Evolutionary conservation across 1,140 invertebrate genomes (phyloP).

Genomic region (Papilio aristodemus): DNA sequence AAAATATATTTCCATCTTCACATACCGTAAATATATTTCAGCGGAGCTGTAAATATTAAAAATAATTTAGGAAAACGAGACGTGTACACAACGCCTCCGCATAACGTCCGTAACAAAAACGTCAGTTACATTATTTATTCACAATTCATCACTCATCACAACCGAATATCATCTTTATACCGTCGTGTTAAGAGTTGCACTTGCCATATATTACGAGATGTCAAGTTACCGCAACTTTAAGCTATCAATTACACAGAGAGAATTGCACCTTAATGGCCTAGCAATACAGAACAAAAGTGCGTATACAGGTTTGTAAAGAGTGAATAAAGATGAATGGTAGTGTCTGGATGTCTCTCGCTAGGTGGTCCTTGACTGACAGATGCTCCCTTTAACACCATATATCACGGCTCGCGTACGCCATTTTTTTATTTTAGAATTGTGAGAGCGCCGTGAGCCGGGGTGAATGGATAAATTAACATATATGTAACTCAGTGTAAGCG

Average conservation of each 20-base stretch:
- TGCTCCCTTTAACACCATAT: constrained; percentile 60
- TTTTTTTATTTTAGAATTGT: constrained; percentile 58
- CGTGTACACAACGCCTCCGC: constrained; percentile 33
- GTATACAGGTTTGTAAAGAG: constrained; percentile 35
- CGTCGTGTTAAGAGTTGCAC: constrained; percentile 48
- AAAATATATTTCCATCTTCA: constrained; percentile 25
- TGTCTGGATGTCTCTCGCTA: constrained; percentile 55
- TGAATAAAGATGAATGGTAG: constrained; percentile 57
- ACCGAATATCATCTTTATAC: constrained; percentile 51
- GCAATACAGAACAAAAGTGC: constrained; percentile 15
- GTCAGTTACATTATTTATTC: constrained; percentile 56
- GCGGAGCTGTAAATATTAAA: constrained; percentile 41
- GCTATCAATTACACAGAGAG: constrained; percentile 27
- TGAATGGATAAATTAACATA: constrained; percentile 11
- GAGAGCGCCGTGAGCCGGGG: not conserved
- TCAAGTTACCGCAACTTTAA: constrained; percentile 35
- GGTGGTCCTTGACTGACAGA: constrained; percentile 74
- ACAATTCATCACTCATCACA: constrained; percentile 52
- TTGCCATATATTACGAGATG: constrained; percentile 57
- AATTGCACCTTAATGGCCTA: constrained; percentile 32
- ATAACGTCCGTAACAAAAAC: constrained; percentile 51
- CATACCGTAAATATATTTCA: constrained; percentile 31
- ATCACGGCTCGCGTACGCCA: constrained; percentile 51
- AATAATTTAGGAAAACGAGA: constrained; percentile 57
- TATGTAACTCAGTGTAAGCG: not conserved